These are phyloP conservation scores for Romanogobio albipinnatus DNA, from an alignment of 2,113 vertebrate genomes.

Conservation along the genomic window DNA sequence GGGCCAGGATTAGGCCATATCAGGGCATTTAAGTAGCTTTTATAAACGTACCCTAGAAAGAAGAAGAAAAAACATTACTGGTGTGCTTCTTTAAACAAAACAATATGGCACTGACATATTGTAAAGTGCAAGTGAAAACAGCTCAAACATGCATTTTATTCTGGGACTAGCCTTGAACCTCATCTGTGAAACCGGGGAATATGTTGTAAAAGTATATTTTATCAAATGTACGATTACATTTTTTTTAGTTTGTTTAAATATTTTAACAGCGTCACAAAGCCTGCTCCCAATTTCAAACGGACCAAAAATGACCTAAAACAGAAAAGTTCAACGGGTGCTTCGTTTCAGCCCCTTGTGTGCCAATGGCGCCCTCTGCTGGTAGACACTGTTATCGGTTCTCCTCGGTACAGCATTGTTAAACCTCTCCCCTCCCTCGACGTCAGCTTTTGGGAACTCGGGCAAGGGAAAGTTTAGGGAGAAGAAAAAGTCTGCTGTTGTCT, in stretches of 20 bases:
- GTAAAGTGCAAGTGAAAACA: too few relatives aligned
- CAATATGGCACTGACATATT: too few relatives aligned
- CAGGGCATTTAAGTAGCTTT: too few relatives aligned
- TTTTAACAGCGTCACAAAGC: not conserved
- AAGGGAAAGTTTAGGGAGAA: constrained; percentile 57
- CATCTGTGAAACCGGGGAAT: not conserved
- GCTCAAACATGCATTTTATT: too few relatives aligned
- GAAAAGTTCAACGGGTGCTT: not conserved
- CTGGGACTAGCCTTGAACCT: too few relatives aligned
- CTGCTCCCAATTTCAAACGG: not conserved
- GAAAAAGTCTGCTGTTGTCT: constrained; percentile 44
- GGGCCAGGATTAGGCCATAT: too few relatives aligned
- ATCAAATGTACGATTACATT: not conserved
- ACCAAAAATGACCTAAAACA: not conserved
- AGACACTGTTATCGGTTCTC: not conserved
- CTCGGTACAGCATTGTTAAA: constrained; percentile 38
- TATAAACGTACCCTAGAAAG: too few relatives aligned
- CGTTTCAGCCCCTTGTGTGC: not conserved
- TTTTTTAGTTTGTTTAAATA: not conserved
- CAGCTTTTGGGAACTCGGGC: constrained; percentile 56
- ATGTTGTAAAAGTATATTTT: not conserved
- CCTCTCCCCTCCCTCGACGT: constrained; percentile 37
- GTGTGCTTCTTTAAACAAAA: too few relatives aligned
- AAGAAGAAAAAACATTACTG: too few relatives aligned
- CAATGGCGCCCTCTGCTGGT: constrained; percentile 50